phyloP scores from a whole-genome alignment of 2,113 vertebrate genomes.

The Triplophysa rosa region DNA sequence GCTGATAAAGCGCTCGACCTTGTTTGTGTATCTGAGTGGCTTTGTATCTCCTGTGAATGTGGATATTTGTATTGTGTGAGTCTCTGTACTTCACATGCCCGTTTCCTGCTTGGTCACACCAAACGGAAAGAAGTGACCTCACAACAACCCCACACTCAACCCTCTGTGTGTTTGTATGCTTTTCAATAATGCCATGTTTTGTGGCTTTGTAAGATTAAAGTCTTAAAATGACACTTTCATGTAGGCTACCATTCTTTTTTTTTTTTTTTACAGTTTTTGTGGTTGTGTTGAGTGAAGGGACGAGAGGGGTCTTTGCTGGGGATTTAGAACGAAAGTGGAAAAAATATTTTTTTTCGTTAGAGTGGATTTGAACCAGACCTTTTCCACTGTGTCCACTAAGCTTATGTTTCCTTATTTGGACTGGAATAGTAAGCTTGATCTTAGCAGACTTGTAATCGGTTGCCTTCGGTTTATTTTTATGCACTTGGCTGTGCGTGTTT shows the following conservation, averaged over 20 bases:
- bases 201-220: slow-evolving; percentile 7
- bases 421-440: slow-evolving; percentile 34
- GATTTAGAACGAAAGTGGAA: slow-evolving; percentile 11
- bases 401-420: slow-evolving; percentile 45
- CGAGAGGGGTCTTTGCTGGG: slow-evolving; percentile 4
- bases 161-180: background rate
- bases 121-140: slow-evolving; percentile 18
- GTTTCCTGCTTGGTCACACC: slow-evolving; percentile 50
- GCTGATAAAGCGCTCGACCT: background rate
- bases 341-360: background rate
- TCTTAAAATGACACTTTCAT: slow-evolving; percentile 3
- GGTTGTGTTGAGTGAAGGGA: background rate
- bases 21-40: background rate
- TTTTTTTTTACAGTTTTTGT: background rate
- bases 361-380: slow-evolving; percentile 39
- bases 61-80: slow-evolving; percentile 1
- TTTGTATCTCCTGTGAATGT: background rate
- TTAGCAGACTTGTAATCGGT: slow-evolving; percentile 22
- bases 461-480: slow-evolving; percentile 29
- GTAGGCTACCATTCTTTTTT: background rate
- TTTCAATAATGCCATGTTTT: background rate
- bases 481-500: background rate
- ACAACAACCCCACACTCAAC: slow-evolving; percentile 4
- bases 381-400: slow-evolving; percentile 23
- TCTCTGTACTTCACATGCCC: slow-evolving; percentile 31